These are phyloP conservation scores for Catonia carolina DNA, from an alignment of 2,888 invertebrate genomes.

Conservation along the genomic window DNA sequence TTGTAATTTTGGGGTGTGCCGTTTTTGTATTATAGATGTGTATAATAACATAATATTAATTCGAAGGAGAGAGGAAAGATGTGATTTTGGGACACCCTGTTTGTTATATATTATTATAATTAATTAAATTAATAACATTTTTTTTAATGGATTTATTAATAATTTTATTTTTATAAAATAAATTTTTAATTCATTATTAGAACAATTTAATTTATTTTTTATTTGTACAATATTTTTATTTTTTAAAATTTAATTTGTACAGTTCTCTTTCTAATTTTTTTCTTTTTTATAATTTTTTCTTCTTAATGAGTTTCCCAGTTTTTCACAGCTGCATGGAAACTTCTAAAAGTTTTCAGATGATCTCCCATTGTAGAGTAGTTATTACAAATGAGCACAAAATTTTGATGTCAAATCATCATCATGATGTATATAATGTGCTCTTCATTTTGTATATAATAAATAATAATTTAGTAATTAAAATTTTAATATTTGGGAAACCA, in stretches of 20 bases:
- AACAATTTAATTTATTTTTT: conserved; percentile 13
- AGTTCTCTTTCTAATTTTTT: conserved; percentile 26
- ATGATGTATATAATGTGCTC: too few species aligned
- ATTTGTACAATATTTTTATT: conserved; percentile 17
- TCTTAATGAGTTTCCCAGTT: conserved; percentile 27
- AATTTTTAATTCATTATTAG: background rate
- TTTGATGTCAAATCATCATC: too few species aligned
- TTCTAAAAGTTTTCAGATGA: conserved; percentile 36
- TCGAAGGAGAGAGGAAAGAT: too few species aligned
- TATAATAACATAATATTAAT: too few species aligned
- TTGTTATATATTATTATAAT: too few species aligned
- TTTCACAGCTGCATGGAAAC: conserved; percentile 24
- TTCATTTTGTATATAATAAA: background rate
- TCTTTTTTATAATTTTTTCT: conserved; percentile 27
- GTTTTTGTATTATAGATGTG: conserved; percentile 2
- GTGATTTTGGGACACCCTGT: too few species aligned
- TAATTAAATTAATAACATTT: too few species aligned
- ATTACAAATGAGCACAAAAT: background rate
- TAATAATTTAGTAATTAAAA: background rate
- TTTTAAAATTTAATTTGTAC: conserved; percentile 24
- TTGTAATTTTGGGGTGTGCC: conserved; percentile 6
- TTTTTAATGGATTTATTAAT: too few species aligned
- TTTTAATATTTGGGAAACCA: background rate
- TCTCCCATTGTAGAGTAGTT: conserved; percentile 31
- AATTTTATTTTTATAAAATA: background rate